A percentile compares a stretch with the other conserved stretches of the same genome.
phyloP scores from a whole-genome alignment of 2,888 invertebrate species.

The Ypsolopha scabrella region DNA sequence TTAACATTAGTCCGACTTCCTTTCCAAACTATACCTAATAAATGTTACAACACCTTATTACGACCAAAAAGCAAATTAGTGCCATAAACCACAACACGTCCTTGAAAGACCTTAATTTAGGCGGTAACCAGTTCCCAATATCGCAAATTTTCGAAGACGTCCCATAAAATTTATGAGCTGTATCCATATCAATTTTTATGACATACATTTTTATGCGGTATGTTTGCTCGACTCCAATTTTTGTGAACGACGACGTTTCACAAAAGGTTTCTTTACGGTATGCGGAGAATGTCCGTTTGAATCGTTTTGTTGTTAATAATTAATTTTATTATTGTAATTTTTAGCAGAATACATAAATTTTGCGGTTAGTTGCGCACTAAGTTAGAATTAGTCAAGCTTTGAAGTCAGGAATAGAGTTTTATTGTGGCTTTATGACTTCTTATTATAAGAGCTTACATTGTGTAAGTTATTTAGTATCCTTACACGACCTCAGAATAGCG shows the following conservation, averaged over 20 bases:
- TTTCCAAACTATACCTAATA: not conserved
- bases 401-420: not conserved
- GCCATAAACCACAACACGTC: not conserved
- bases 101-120: not conserved
- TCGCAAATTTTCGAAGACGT: conserved; percentile 18
- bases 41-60: not conserved
- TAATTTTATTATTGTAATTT: not conserved
- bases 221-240: not conserved
- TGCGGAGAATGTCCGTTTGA: conserved; percentile 23
- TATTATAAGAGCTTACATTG: no score
- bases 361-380: not conserved
- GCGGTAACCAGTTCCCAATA: not conserved
- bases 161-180: conserved; percentile 37
- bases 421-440: not conserved
- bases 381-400: not conserved
- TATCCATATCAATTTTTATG: conserved; percentile 33
- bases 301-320: not conserved
- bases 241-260: not conserved
- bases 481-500: no score
- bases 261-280: conserved; percentile 22
- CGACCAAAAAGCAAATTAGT: not conserved
- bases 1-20: not conserved
- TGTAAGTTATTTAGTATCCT: no score
- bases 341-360: not conserved
- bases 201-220: conserved; percentile 18